These are phyloP conservation scores for Eira barbara DNA, from an alignment of 2,113 vertebrate species.

Conservation along the genomic window DNA sequence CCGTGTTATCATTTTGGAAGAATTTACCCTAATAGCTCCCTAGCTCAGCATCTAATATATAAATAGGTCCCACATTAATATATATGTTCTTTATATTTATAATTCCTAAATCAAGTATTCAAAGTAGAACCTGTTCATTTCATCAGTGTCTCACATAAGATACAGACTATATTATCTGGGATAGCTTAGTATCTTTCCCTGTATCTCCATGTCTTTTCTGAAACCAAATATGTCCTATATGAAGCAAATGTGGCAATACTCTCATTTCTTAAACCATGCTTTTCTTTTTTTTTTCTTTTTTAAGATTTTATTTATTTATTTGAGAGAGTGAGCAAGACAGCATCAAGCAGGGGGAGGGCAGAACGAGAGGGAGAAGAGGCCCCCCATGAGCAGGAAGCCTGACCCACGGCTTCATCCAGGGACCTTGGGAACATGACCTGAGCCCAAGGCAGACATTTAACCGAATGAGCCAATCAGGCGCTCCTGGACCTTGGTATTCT, in stretches of 20 bases:
- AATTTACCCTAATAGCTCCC: not conserved
- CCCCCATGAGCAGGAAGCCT: not conserved
- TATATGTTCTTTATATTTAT: not conserved
- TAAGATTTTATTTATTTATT: not conserved
- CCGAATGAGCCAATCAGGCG: no score
- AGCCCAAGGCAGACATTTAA: not conserved
- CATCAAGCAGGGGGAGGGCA: not conserved
- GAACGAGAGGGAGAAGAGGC: not conserved
- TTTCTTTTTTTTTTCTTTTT: not conserved
- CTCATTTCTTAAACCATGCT: not conserved
- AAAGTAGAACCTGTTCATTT: not conserved
- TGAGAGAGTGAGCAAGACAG: not conserved
- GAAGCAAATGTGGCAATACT: not conserved
- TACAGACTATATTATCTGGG: not conserved
- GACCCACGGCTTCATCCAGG: not conserved
- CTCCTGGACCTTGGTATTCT: not conserved
- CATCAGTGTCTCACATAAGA: not conserved
- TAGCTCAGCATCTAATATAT: not conserved
- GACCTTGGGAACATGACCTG: not conserved
- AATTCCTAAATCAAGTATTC: not conserved
- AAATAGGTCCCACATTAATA: not conserved
- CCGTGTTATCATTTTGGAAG: not conserved
- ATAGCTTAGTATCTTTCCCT: not conserved
- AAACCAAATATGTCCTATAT: not conserved
- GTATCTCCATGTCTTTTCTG: not conserved